A percentile compares a stretch with the other conserved stretches of the same genome.
phyloP scores from a whole-genome alignment of 2,113 vertebrate genomes.

The Sceloporus undulatus region DNA sequence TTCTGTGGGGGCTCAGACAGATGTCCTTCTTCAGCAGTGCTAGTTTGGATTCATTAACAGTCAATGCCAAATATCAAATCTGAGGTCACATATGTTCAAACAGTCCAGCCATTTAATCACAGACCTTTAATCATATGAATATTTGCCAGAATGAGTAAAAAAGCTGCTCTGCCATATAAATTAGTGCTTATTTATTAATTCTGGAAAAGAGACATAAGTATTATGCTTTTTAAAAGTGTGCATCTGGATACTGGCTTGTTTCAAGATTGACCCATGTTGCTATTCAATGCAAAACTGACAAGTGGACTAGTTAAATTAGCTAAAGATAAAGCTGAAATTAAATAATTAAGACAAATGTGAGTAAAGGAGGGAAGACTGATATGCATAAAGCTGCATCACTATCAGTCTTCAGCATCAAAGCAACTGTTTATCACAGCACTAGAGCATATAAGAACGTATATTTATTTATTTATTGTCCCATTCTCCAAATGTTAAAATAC shows the following conservation, averaged over 20 bases:
- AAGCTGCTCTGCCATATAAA: neutral
- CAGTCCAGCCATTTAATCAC: neutral
- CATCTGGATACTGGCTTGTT: neutral
- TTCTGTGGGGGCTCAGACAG: constrained; percentile 8
- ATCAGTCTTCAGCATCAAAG: neutral
- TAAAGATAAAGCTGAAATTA: constrained; percentile 23
- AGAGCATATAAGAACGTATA: neutral
- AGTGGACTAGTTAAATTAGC: constrained; percentile 19
- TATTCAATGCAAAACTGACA: neutral
- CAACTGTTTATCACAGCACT: neutral
- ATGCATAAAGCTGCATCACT: constrained; percentile 21
- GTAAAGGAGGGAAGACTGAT: constrained; percentile 34
- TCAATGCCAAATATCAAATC: neutral
- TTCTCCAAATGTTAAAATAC: constrained; percentile 45
- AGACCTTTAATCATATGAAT: neutral
- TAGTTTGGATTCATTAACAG: constrained; percentile 6
- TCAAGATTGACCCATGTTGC: neutral
- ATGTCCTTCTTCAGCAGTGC: constrained; percentile 1
- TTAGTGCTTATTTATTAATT: constrained; percentile 29
- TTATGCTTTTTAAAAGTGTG: neutral
- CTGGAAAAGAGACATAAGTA: neutral
- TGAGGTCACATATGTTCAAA: neutral
- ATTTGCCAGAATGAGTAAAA: neutral
- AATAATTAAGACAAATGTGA: constrained; percentile 21
- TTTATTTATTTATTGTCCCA: neutral